Conservation (phyloP, 2,797 vertebrate species). For the Merluccius polli region DNA sequence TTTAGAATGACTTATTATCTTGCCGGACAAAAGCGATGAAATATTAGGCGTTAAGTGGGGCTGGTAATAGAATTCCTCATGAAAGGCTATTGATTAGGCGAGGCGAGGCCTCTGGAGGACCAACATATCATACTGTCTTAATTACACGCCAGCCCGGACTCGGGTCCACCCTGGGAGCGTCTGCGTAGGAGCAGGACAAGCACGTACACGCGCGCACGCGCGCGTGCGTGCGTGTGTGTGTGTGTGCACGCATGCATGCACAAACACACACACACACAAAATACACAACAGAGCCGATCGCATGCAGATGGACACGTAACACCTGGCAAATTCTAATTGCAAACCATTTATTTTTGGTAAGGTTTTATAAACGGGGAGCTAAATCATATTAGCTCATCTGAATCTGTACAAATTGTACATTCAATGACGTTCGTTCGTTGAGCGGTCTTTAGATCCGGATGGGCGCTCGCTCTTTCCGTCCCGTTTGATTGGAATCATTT, state of each 20-base stretch:
- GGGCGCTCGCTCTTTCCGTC: background rate
- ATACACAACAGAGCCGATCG: background rate
- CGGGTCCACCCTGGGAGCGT: slow-evolving; percentile 45
- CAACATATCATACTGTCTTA: slow-evolving; percentile 69
- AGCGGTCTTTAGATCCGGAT: background rate
- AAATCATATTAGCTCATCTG: background rate
- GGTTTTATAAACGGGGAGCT: background rate
- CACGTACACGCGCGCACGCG: slow-evolving; percentile 8
- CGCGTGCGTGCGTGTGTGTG: background rate
- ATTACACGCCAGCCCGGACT: slow-evolving; percentile 64
- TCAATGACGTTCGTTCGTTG: background rate
- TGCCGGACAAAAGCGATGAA: slow-evolving; percentile 74
- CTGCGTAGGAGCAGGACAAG: slow-evolving; percentile 12
- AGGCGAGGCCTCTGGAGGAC: slow-evolving; percentile 60
- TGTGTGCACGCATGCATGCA: too few species aligned
- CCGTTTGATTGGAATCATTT: background rate
- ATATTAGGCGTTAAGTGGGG: slow-evolving; percentile 79
- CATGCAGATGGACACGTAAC: background rate
- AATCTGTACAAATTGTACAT: background rate
- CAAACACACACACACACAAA: background rate
- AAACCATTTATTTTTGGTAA: background rate
- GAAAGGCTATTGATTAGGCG: slow-evolving; percentile 75
- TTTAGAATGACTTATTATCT: slow-evolving; percentile 74
- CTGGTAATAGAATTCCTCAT: slow-evolving; percentile 75
- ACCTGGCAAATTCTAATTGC: background rate